Base-by-base conservation (phyloP, 2,888 invertebrate genomes). In the Pterobdella sp. region DNA sequence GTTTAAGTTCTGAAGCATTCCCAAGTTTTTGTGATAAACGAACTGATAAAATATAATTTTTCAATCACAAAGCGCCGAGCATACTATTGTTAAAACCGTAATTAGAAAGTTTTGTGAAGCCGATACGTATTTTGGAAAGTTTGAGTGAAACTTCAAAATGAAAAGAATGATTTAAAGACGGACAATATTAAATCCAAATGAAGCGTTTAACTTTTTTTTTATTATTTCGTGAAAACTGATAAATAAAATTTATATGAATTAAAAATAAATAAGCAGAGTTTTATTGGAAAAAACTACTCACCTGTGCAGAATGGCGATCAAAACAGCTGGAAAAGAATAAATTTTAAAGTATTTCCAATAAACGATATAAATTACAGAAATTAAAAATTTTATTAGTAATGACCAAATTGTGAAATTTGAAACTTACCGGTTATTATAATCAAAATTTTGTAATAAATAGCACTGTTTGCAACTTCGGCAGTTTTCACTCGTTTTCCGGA, bases 241-340 rank as follows among this genome's bases (percentile, higher is more conserved):
- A 42, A 42, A 42, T 42, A 14, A 14, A 42, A 42, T 42, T 42
- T 18, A 42, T 14, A 42, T 42, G 7, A n/a, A n/a, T 42, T 14
- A 42, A 42, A 42, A 42, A 42, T 14, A 42, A 42, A 42, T 42
- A 18, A 42, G 18, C 7, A 42, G 18, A 42, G 3, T 26, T 18
- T 14, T 56, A 56, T 14, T 56, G 4, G 3, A 14, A 56, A 56
- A 56, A 14, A 26, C 7, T 42, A 14, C 18, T 60, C 56, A 71
- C 71, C 71, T 71, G 36, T 71, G 71, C 10, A 71, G 32, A 26
- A 71, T 10, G 22, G 60, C 71, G 22, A 71, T 71, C 2, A 37
- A 26, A 1, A 71, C 26, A 60, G 71, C 71, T 71, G 63, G 1
- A 52, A 70, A 1, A 18, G 35, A 35, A 35, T 35, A 32, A 65